Conservation (phyloP, 2,797 vertebrate genomes). For the Danio choprae region DNA sequence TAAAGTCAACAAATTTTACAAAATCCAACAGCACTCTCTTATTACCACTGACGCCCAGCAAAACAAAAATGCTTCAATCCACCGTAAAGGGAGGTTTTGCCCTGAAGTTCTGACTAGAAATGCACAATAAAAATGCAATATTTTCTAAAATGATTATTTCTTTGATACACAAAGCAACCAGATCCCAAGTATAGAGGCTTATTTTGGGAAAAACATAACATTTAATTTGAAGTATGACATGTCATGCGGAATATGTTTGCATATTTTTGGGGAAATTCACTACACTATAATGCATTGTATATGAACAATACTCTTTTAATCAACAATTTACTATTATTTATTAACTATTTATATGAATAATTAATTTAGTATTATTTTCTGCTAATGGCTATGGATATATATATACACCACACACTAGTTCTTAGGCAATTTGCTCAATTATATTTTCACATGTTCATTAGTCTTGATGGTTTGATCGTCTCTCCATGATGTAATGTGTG, state of each 20-base stretch:
- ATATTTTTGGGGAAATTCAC: neutral
- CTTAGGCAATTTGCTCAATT: neutral
- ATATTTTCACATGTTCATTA: conserved; percentile 54
- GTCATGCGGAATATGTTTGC: neutral
- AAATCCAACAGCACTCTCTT: neutral
- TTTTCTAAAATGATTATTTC: neutral
- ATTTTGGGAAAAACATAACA: neutral
- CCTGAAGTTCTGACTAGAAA: neutral
- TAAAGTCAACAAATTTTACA: neutral
- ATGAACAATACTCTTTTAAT: neutral
- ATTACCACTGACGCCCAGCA: neutral
- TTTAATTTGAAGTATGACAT: conserved; percentile 2
- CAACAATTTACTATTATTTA: too few species aligned
- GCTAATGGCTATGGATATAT: neutral
- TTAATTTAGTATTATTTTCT: neutral
- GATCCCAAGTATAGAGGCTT: neutral
- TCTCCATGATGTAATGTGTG: conserved; percentile 46
- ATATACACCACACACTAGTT: neutral
- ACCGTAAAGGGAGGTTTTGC: neutral
- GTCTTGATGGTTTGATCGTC: conserved; percentile 49
- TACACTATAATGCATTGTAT: neutral
- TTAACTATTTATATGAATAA: neutral
- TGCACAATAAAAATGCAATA: neutral
- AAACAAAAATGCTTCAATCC: neutral
- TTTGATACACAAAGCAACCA: neutral